A percentile compares a stretch with the other conserved stretches of the same genome.
Conservation (phyloP, 1,140 invertebrate genomes). For the Caenorhabditis brenneri region DNA sequence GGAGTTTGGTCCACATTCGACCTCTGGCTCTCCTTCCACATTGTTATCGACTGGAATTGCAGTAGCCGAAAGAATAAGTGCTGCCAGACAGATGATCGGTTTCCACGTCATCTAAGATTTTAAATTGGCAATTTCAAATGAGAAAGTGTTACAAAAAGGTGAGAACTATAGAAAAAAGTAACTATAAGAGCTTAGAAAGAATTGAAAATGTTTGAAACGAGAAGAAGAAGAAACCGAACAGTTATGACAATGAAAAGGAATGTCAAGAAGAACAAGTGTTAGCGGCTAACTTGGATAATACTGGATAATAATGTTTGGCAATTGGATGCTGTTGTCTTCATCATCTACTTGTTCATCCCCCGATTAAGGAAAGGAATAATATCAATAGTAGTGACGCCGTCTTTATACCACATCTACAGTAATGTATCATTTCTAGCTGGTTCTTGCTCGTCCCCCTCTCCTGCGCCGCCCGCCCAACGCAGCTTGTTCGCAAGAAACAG, state of each 20-base stretch:
- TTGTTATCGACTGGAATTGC: slow-evolving; percentile 61
- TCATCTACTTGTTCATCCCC: background rate
- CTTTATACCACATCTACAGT: slow-evolving; percentile 39
- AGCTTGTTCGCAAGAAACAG: slow-evolving; percentile 41
- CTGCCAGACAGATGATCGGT: slow-evolving; percentile 21
- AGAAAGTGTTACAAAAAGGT: background rate
- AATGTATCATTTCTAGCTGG: slow-evolving; percentile 43
- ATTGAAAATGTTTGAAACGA: background rate
- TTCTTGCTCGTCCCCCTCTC: slow-evolving; percentile 13
- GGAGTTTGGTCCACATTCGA: slow-evolving; percentile 67
- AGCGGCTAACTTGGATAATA: slow-evolving; percentile 10
- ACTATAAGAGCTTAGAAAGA: background rate
- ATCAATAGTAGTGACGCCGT: slow-evolving; percentile 33
- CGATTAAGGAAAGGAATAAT: slow-evolving; percentile 38
- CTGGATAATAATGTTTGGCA: slow-evolving; percentile 26
- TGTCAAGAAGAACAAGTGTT: background rate
- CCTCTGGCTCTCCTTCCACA: slow-evolving; percentile 60
- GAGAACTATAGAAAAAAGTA: background rate
- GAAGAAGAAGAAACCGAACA: background rate
- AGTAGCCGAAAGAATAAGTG: background rate
- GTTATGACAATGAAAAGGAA: background rate
- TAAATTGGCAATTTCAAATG: background rate
- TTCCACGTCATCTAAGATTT: slow-evolving; percentile 21
- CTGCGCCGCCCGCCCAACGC: background rate
- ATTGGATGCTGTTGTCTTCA: background rate